Evolutionary conservation across 2,888 invertebrate species (phyloP).

Genomic region (Prenolepis imparis): DNA sequence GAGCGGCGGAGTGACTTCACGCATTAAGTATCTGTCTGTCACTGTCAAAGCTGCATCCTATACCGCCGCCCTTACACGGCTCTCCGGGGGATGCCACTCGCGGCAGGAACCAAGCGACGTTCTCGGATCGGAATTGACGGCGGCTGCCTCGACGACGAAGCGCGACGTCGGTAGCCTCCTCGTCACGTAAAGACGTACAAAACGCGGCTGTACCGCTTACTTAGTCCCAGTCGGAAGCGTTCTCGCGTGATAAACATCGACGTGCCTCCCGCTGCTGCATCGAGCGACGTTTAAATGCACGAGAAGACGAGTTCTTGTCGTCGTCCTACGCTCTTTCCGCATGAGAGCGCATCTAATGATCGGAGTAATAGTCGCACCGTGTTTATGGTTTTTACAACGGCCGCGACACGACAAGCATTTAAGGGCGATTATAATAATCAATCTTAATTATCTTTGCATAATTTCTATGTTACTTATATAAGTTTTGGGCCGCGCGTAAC

Average conservation of each 20-base stretch:
- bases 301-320: constrained; percentile 55
- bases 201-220: constrained; percentile 59
- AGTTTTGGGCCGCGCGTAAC: neutral
- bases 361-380: constrained; percentile 68
- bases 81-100: constrained; percentile 44
- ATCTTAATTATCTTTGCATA: constrained; percentile 41
- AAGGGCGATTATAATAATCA: constrained; percentile 60
- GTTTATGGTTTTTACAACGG: constrained; percentile 77
- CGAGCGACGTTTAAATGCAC: constrained; percentile 56
- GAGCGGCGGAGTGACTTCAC: constrained; percentile 49
- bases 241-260: constrained; percentile 58
- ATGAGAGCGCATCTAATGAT: constrained; percentile 55
- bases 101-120: constrained; percentile 58
- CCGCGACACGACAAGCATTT: constrained; percentile 75
- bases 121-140: constrained; percentile 59
- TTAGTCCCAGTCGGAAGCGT: constrained; percentile 58
- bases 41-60: constrained; percentile 68
- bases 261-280: constrained; percentile 54
- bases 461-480: neutral
- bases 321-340: constrained; percentile 55
- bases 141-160: constrained; percentile 34
- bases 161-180: constrained; percentile 48
- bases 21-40: constrained; percentile 70
- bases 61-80: constrained; percentile 31
- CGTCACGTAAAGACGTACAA: constrained; percentile 61